A percentile compares a stretch with the other conserved stretches of the same genome.
phyloP scores from a whole-genome alignment of 2,888 invertebrate genomes.

The Ophraella communa region DNA sequence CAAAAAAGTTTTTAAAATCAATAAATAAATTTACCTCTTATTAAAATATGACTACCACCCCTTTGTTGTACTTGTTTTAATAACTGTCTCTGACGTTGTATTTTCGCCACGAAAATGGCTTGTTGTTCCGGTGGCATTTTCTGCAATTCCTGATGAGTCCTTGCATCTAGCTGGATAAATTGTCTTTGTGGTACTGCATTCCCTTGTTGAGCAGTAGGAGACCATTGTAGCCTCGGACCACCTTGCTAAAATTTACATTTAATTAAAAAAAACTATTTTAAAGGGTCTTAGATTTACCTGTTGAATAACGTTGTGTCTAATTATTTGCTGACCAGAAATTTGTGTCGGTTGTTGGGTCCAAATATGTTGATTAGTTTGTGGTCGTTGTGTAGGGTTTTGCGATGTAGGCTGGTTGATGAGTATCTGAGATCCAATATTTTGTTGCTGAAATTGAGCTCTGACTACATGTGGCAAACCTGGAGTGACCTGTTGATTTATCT shows the following conservation, averaged over 20 bases:
- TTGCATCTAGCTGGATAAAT: conserved; percentile 81
- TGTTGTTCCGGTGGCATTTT: conserved; percentile 81
- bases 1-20: not conserved
- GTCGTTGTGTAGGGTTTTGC: conserved; percentile 40
- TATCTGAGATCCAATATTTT: conserved; percentile 36
- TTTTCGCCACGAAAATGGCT: conserved; percentile 79
- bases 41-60: conserved; percentile 58
- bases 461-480: conserved; percentile 43
- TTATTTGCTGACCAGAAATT: conserved; percentile 48
- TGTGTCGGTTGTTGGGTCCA: conserved; percentile 47
- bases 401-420: conserved; percentile 50
- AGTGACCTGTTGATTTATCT: conserved; percentile 16
- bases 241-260: conserved; percentile 4
- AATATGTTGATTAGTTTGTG: conserved; percentile 48
- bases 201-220: conserved; percentile 48
- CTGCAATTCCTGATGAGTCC: conserved; percentile 82
- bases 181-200: conserved; percentile 65
- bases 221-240: conserved; percentile 52
- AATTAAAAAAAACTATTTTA: not conserved
- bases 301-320: conserved; percentile 61
- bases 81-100: conserved; percentile 65
- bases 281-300: conserved; percentile 43
- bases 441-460: conserved; percentile 45
- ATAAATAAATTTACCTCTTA: conserved; percentile 48
- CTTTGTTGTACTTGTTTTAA: conserved; percentile 64